phyloP scores from a whole-genome alignment of 2,797 vertebrate species.

The Somateria mollissima region DNA sequence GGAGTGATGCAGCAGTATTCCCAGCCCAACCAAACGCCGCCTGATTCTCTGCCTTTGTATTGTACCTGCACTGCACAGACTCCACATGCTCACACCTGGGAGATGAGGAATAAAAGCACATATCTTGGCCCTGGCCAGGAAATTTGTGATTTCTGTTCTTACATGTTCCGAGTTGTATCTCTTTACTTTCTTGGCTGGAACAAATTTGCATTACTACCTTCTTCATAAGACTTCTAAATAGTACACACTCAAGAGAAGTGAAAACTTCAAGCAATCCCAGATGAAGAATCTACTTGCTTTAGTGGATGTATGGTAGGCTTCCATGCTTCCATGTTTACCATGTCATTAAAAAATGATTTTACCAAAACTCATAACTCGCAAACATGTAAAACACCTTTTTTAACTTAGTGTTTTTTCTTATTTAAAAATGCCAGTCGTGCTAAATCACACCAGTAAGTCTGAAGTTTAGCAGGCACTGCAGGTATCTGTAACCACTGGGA shows the following conservation, averaged over 20 bases:
- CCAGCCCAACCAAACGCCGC: neutral
- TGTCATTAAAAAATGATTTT: neutral
- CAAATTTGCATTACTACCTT: neutral
- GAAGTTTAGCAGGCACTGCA: neutral
- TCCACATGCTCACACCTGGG: neutral
- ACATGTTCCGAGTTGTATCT: neutral
- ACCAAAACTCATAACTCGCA: neutral
- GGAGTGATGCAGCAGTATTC: neutral
- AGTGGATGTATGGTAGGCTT: neutral
- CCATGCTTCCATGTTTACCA: neutral
- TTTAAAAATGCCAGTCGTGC: neutral
- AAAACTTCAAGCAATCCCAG: neutral
- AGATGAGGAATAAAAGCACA: neutral
- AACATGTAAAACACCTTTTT: accelerated
- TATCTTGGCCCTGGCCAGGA: neutral
- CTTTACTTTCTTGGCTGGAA: neutral
- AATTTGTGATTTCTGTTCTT: neutral
- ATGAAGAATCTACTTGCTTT: neutral
- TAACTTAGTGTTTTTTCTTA: neutral
- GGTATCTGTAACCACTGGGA: neutral
- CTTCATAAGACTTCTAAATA: neutral
- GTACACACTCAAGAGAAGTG: neutral
- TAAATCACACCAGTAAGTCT: neutral
- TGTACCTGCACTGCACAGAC: neutral
- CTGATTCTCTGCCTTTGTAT: neutral